Conservation (phyloP, 2,113 vertebrate genomes). For the Periophthalmodon schlosseri region DNA sequence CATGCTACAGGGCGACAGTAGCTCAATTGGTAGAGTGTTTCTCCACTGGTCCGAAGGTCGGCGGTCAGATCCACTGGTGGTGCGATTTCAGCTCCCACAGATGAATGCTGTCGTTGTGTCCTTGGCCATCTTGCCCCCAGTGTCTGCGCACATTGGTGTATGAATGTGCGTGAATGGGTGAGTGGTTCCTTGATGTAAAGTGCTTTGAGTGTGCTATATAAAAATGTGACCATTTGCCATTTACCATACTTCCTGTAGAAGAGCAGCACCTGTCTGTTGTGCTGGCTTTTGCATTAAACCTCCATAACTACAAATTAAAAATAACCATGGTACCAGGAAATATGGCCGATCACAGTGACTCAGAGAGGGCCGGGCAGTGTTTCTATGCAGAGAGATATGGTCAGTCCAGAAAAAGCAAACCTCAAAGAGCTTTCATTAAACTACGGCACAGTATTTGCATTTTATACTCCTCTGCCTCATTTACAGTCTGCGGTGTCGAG, state of each 20-base stretch:
- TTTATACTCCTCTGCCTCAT: conserved; percentile 43
- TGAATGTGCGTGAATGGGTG: too few relatives aligned
- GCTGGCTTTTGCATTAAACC: not conserved
- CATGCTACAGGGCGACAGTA: not conserved
- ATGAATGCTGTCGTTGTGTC: too few relatives aligned
- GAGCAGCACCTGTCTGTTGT: not conserved
- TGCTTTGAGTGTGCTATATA: too few relatives aligned
- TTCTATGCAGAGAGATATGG: not conserved
- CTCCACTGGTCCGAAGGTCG: too few relatives aligned
- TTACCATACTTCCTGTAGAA: not conserved
- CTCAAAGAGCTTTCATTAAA: conserved; percentile 35
- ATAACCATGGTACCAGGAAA: not conserved
- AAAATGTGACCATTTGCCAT: too few relatives aligned
- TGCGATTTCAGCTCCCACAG: too few relatives aligned
- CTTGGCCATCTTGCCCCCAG: too few relatives aligned
- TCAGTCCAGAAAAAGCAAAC: conserved; percentile 12
- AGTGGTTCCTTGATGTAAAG: too few relatives aligned
- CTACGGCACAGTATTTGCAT: conserved; percentile 40
- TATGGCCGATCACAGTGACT: not conserved
- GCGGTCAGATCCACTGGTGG: too few relatives aligned
- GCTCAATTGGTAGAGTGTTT: too few relatives aligned
- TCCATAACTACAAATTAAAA: not conserved
- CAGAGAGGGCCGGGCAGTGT: not conserved
- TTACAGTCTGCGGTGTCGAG: conserved; percentile 28
- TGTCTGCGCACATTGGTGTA: too few relatives aligned